A percentile compares a stretch with the other conserved stretches of the same genome.
phyloP scores from a whole-genome alignment of 2,888 invertebrate genomes.

The Zhengitettix transpicula region DNA sequence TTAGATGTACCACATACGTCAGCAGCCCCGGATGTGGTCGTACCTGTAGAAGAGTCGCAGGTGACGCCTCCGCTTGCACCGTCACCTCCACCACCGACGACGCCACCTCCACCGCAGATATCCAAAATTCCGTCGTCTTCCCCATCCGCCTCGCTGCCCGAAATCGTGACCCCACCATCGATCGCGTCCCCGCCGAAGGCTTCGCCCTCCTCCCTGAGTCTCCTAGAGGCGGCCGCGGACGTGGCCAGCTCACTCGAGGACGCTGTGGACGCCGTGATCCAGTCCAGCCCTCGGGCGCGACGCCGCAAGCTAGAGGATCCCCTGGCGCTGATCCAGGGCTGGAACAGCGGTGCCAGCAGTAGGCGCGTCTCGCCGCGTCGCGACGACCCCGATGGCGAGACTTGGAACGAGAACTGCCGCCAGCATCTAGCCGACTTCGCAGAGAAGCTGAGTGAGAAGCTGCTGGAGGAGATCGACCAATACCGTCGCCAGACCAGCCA shows the following conservation, averaged over 20 bases:
- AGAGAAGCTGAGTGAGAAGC: conserved; percentile 64
- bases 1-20: neutral
- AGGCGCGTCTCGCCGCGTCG: conserved; percentile 1
- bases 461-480: conserved; percentile 56
- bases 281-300: conserved; percentile 39
- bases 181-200: conserved; percentile 4
- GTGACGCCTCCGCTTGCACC: neutral
- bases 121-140: conserved; percentile 7
- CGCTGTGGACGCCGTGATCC: conserved; percentile 48
- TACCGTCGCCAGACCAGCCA: conserved; percentile 21
- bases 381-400: conserved; percentile 11
- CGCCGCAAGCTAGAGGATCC: conserved; percentile 27
- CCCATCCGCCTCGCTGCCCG: neutral
- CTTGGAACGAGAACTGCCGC: conserved; percentile 46
- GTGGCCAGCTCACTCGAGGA: conserved; percentile 48
- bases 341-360: conserved; percentile 17
- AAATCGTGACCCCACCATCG: too few relatives aligned
- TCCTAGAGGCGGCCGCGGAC: conserved; percentile 48
- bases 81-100: conserved; percentile 8
- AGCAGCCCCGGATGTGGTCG: too few relatives aligned
- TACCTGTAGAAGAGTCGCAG: neutral
- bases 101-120: neutral
- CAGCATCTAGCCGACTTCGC: conserved; percentile 63
- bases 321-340: conserved; percentile 23
- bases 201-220: conserved; percentile 26